Evolutionary conservation across 1,140 invertebrate species (phyloP).

Genomic region (Leptopilina boulardi): DNA sequence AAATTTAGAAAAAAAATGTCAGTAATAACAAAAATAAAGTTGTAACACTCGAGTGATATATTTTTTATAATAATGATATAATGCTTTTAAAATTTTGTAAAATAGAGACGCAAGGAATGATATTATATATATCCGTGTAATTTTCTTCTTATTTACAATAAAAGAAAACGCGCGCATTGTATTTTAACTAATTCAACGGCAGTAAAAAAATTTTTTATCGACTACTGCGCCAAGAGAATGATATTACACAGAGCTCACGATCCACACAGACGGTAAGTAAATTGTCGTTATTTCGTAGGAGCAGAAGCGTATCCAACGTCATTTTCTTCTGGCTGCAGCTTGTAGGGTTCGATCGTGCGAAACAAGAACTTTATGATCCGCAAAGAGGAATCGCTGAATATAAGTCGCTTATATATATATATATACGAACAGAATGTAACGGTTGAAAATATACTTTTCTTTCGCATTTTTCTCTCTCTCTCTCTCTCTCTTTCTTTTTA

Average conservation of each 20-base stretch:
- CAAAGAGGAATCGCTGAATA: conserved; percentile 31
- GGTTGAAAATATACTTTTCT: conserved; percentile 26
- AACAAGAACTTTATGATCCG: conserved; percentile 32
- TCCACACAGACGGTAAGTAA: conserved; percentile 28
- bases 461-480: neutral
- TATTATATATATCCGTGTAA: neutral
- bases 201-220: conserved; percentile 21
- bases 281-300: conserved; percentile 26
- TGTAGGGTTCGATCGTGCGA: conserved; percentile 27
- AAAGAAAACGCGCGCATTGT: conserved; percentile 16
- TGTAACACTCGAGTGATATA: too few relatives aligned
- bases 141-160: conserved; percentile 12
- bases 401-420: conserved; percentile 24
- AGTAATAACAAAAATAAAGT: neutral
- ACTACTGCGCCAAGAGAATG: conserved; percentile 19
- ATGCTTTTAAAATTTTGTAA: neutral
- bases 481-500: too few relatives aligned
- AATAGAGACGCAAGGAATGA: neutral
- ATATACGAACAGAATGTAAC: conserved; percentile 25
- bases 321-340: conserved; percentile 32
- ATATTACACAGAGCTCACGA: conserved; percentile 19
- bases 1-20: too few relatives aligned
- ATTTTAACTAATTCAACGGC: conserved; percentile 4
- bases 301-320: conserved; percentile 32
- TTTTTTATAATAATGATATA: too few relatives aligned